Base-by-base conservation (phyloP, 2,888 invertebrate species). In the Hirtodrosophila duncani region DNA sequence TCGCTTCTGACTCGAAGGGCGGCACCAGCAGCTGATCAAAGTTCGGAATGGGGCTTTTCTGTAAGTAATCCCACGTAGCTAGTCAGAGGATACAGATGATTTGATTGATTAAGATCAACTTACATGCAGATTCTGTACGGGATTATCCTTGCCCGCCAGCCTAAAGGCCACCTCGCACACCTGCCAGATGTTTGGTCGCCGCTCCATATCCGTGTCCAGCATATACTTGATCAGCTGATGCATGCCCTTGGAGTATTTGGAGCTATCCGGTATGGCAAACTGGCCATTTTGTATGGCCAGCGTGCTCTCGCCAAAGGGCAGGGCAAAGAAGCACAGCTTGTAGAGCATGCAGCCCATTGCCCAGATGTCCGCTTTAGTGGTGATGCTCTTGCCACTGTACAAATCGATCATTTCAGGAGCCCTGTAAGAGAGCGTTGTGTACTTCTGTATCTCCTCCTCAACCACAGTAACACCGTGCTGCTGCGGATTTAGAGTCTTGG, bases 361-460 rank as follows among this genome's bases (percentile, higher is more conserved):
- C 96, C 96, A 96, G 85, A 96, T 94, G 88, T 96, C 96, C 29
- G 94, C 91, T 87, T 95, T 95, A 21, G 93, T 94, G 17, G 94
- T 93, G 63, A 97, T 95, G 34, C 91, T 88, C 86, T 92, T 92
- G 24, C 93, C 94, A 60, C 90, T 90, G 85, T 96, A 97, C 82
- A 97, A 89, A 87, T 97, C 96, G 21, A 97, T 92, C 97, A 97
- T 97, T 89, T 97, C 97, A 2, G 97, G 97, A 8, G 96, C 89
- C 75, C 97, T 90, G 85, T 97, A 97, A 63, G 95, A 94, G 39
- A 96, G 88, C 1, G 97, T 97, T 4, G 97, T 97, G 85, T 96
- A 96, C 82, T 93, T 90, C 86, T 93, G 92, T 63, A 95, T 92
- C 87, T 95, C 95, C 75, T 95, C 94, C 83, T 94, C 93, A n/a